A percentile compares a stretch with the other conserved stretches of the same genome.
These are phyloP conservation scores for Acanthaster planci DNA, from an alignment of 35 echinoderm and acorn worm species.

Conservation along the genomic window DNA sequence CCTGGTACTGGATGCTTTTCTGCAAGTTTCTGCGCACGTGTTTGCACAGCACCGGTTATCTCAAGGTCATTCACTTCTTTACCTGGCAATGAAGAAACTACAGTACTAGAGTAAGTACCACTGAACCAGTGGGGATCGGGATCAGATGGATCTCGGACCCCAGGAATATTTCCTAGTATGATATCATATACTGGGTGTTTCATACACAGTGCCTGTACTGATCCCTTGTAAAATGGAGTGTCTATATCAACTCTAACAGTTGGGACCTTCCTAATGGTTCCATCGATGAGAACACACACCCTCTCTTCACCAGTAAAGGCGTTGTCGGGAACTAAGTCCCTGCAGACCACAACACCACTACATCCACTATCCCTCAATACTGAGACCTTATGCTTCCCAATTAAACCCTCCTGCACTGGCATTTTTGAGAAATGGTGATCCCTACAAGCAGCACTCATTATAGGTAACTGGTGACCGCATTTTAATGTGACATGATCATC, in stretches of 20 bases:
- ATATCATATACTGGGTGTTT: slow-evolving; percentile 11
- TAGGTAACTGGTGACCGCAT: background rate
- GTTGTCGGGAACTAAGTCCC: slow-evolving; percentile 6
- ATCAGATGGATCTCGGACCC: background rate
- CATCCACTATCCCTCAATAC: slow-evolving; percentile 60
- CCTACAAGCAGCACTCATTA: slow-evolving; percentile 46
- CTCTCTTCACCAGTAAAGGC: slow-evolving; percentile 32
- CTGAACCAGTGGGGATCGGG: slow-evolving; percentile 34
- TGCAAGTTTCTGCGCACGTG: background rate
- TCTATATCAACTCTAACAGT: slow-evolving; percentile 31
- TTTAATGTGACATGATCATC: background rate
- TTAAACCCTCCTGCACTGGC: slow-evolving; percentile 35
- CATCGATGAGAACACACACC: slow-evolving; percentile 55
- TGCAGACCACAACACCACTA: slow-evolving; percentile 42
- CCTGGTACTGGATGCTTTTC: background rate
- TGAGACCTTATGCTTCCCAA: slow-evolving; percentile 16
- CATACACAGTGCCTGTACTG: background rate
- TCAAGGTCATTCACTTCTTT: background rate
- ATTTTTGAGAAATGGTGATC: slow-evolving; percentile 12
- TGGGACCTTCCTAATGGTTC: slow-evolving; percentile 39
- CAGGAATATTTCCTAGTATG: slow-evolving; percentile 29
- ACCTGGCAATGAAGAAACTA: too few species aligned
- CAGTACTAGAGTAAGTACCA: too few species aligned
- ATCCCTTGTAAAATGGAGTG: slow-evolving; percentile 42
- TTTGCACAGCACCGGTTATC: background rate